phyloP scores from a whole-genome alignment of 2,888 invertebrate species.

The Epinotia brunnichana region DNA sequence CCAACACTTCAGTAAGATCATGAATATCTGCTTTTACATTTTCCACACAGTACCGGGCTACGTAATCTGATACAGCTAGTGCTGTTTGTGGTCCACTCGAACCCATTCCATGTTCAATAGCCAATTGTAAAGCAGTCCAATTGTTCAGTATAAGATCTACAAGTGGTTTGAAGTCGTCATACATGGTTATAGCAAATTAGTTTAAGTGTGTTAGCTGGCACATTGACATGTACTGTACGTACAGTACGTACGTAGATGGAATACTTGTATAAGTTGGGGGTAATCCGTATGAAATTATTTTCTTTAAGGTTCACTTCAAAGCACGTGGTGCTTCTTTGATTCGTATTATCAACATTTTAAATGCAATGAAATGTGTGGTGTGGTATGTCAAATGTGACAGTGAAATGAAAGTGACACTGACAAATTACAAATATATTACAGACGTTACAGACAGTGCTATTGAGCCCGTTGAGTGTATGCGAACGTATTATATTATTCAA shows the following conservation, averaged over 20 bases:
- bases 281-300: not conserved
- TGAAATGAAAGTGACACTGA: not conserved
- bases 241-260: not conserved
- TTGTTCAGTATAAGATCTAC: constrained; percentile 88
- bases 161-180: constrained; percentile 83
- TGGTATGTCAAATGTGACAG: not conserved
- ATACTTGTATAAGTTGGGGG: not conserved
- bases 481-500: too few species aligned
- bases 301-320: constrained; percentile 2
- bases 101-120: constrained; percentile 90
- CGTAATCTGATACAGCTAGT: constrained; percentile 85
- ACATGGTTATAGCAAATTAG: constrained; percentile 53
- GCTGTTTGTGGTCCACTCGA: constrained; percentile 88
- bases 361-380: not conserved
- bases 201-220: not conserved
- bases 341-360: not conserved
- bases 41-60: constrained; percentile 85
- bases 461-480: too few species aligned
- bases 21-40: constrained; percentile 84
- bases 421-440: not conserved
- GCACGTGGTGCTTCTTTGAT: constrained; percentile 7
- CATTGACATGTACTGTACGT: not conserved
- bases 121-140: constrained; percentile 88
- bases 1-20: constrained; percentile 86
- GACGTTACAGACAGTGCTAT: not conserved